phyloP scores from a whole-genome alignment of 2,888 invertebrate genomes.

The Scrobipalpa costella region DNA sequence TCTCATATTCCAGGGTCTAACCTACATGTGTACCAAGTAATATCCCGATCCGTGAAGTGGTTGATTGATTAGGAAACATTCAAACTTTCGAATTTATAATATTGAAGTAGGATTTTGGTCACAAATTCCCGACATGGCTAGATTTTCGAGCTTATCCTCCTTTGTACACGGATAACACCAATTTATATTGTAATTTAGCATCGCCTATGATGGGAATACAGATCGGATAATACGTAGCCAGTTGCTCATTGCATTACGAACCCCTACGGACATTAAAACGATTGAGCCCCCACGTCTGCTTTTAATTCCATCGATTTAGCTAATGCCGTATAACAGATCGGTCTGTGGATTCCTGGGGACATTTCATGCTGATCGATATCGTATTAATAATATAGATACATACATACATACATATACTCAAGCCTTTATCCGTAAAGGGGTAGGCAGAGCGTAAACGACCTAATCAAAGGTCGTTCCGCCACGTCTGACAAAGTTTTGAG shows the following conservation, averaged over 20 bases:
- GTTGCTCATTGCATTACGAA: neutral
- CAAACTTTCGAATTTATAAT: neutral
- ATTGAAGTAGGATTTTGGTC: neutral
- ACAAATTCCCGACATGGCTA: neutral
- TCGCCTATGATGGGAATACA: neutral
- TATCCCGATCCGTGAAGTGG: too few relatives aligned
- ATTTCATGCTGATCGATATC: constrained; percentile 1
- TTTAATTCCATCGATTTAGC: constrained; percentile 27
- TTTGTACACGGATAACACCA: neutral
- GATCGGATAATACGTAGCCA: neutral
- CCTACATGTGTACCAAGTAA: too few relatives aligned
- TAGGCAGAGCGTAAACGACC: too few relatives aligned
- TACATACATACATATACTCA: too few relatives aligned
- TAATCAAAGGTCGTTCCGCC: too few relatives aligned
- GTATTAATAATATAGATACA: too few relatives aligned
- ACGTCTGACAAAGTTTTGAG: too few relatives aligned
- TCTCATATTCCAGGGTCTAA: too few relatives aligned
- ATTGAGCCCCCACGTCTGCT: constrained; percentile 19
- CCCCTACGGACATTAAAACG: constrained; percentile 15
- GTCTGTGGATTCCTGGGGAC: neutral
- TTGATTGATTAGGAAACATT: too few relatives aligned
- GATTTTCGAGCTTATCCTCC: neutral
- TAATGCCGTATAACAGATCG: constrained; percentile 17
- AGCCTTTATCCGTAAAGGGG: too few relatives aligned
- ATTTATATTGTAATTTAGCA: neutral